A percentile compares a stretch with the other conserved stretches of the same genome.
Conservation (phyloP, 2,113 vertebrate genomes). For the pig (Sus scrofa) region DNA sequence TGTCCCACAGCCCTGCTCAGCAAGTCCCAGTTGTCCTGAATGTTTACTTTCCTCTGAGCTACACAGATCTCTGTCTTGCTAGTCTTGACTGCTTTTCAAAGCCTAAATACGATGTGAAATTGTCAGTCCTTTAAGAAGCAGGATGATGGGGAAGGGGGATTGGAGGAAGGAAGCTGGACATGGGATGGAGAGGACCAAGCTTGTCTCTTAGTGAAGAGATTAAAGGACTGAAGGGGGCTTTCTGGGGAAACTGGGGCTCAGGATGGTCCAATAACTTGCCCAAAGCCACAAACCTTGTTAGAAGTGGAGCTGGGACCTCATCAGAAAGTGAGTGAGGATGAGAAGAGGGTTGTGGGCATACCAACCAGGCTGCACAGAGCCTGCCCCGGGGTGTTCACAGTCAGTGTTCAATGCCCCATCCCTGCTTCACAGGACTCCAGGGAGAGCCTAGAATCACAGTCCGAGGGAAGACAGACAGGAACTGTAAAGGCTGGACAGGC, state of each 20-base stretch:
- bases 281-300: not conserved
- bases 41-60: not conserved
- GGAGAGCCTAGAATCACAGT: not conserved
- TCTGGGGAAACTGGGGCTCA: not conserved
- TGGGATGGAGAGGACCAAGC: not conserved
- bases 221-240: not conserved
- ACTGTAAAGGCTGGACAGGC: not conserved
- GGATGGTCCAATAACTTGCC: not conserved
- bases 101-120: not conserved
- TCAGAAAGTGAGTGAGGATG: not conserved
- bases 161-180: not conserved
- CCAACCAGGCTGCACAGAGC: not conserved
- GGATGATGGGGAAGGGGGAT: not conserved
- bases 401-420: accelerated
- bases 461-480: not conserved
- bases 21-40: not conserved
- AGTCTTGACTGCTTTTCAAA: not conserved
- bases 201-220: not conserved
- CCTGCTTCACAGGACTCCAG: not conserved
- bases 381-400: not conserved
- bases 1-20: not conserved
- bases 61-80: slow-evolving; percentile 9
- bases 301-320: too few relatives aligned
- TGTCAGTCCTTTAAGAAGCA: not conserved
- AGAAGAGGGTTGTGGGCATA: not conserved